Base-by-base conservation (phyloP, 2,888 invertebrate species). In the Epistrophe eligans region DNA sequence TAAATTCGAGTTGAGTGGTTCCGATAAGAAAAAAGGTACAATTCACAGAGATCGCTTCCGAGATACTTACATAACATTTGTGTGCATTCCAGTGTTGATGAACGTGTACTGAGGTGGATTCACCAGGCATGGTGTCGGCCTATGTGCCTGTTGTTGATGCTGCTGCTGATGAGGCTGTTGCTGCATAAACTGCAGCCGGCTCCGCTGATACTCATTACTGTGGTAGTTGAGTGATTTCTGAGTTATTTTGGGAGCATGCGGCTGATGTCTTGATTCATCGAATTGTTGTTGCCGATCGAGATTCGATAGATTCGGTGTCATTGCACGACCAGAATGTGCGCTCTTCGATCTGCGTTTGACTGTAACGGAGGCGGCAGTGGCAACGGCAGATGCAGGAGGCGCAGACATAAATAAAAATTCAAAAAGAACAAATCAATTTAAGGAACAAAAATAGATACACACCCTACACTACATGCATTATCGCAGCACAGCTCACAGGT, bases 261-360 rank as follows among this genome's bases (percentile, higher is more conserved):
- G 85, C 64, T 82, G 82, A 85, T 85, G 82, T 73, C 67, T 85
- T 85, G 82, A 85, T 85, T 79, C 85, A 77, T 89, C 77, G 80
- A 81, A 84, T 52, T 79, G 81, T 32, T 90, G 90, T 60, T 90
- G 90, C 45, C 91, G 89, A 35, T 89, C 91, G 19, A 72, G 77
- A 88, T 90, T 89, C 81, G 82, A 88, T 89, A 89, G 90, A 89
- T 90, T 89, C 15, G 90, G 89, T 90, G 90, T 90, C 89, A 89
- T 89, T 90, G 90, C 90, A 88, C 92, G 91, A 73, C 91, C 92
- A 84, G 92, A 91, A 90, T 92, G 92, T 90, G 93, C 93, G 91
- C 93, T 93, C 90, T 93, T 93, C 71, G 93, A 93, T 80, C 93
- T 92, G 43, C 92, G 92, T 89, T 93, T 93, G 80, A 91, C 93